Base-by-base conservation (phyloP, 2,113 vertebrate genomes). In the Taxidea taxus region DNA sequence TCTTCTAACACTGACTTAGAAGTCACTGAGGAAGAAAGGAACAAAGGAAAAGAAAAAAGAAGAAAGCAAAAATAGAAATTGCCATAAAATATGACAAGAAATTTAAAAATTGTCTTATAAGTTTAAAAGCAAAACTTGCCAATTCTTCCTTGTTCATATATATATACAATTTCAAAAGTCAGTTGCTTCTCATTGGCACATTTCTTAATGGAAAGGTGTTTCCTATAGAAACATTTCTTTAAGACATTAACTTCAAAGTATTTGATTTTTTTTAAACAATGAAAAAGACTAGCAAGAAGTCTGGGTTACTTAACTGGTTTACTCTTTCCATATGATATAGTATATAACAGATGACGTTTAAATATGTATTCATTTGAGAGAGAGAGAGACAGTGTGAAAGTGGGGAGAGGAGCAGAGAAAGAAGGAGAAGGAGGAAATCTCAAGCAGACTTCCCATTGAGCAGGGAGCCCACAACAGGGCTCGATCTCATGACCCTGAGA, bases 1-100 rank as follows among this genome's bases (percentile, higher is more conserved):
- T 95, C 91, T 93, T 56, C 34, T 31, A 97, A 60, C 37, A 64
- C 15, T 72, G 68, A 84, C n/a, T 82, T 82, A n/a, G 27, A 89
- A 88, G 29, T 39, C 13, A 88, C 23, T 62, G 42, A 31, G 42
- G 77, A 49, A 87, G 23, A 62, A 62, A 34, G 13, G 6, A 42
- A 54, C 4, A 44, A 27, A 7, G n/a, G 66, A 42, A 31, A 13
- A 72, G 31, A 10, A 23, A 81, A 54, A 42, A 51, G 51, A 39
- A 74, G n/a, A 2, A 66, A 23, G 27, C 21, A 91, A 56, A 64
- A 7, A 10, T 58, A 82, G 37, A 77, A 9, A 72, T 23, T n/a
- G 51, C 3, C 20, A 34, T 83, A 68, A 81, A 82, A 27, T 91
- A n/a, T 37, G 14, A 86, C 60, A 25, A 82, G 9, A 92, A 56